These are phyloP conservation scores for Coenobita brevimanus DNA, from an alignment of 1,140 invertebrate species.

Conservation along the genomic window DNA sequence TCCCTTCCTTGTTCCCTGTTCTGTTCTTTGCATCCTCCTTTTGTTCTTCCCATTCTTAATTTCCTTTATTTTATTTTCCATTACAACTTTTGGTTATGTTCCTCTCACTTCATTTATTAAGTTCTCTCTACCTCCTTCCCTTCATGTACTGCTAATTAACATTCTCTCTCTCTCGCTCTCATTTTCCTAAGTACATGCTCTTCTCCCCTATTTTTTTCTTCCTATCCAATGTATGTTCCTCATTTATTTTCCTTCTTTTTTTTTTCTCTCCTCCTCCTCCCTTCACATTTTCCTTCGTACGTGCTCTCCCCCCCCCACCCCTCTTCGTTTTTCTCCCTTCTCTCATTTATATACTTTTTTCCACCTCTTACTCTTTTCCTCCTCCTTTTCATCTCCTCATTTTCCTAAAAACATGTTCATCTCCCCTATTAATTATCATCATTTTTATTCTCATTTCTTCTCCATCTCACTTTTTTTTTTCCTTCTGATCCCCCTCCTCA, in stretches of 20 bases:
- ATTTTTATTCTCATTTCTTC: neutral
- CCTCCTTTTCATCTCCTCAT: neutral
- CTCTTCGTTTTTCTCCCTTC: neutral
- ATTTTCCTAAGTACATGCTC: neutral
- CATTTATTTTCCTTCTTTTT: neutral
- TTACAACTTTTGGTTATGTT: no score
- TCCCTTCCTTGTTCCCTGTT: neutral
- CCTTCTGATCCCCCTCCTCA: no score
- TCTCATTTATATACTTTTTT: neutral
- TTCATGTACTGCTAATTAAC: no score
- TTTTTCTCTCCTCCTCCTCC: neutral
- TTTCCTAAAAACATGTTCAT: neutral
- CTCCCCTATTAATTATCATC: neutral
- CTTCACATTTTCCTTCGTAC: neutral
- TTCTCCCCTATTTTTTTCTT: neutral
- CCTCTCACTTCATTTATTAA: no score
- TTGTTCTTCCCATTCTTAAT: no score
- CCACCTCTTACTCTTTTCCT: neutral
- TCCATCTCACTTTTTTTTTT: neutral
- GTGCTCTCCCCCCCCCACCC: neutral
- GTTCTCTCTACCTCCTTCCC: no score
- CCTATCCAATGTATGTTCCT: neutral
- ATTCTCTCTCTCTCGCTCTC: neutral
- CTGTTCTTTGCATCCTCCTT: no score
- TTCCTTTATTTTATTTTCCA: no score